Evolutionary conservation across 2,113 vertebrate genomes (phyloP).

Genomic region (Halichoerus grypus): DNA sequence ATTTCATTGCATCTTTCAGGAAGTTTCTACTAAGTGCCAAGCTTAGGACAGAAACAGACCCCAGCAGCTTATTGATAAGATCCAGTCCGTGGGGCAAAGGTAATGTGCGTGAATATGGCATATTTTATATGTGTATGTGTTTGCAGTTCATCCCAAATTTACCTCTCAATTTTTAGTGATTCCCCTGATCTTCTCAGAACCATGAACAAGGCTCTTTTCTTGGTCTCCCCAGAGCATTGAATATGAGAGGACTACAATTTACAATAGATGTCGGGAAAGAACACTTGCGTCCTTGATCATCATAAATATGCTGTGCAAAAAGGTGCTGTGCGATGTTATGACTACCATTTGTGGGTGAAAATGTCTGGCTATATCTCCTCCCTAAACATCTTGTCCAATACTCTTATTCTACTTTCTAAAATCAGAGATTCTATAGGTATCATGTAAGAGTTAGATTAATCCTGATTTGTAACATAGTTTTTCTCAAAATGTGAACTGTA

Average conservation of each 20-base stretch:
- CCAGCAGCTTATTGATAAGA: background rate
- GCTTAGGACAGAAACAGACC: background rate
- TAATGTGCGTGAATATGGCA: accelerated
- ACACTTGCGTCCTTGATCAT: background rate
- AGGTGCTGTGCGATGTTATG: background rate
- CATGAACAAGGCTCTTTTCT: background rate
- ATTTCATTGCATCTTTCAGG: background rate
- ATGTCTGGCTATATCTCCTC: background rate
- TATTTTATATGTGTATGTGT: background rate
- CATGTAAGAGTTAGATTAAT: background rate
- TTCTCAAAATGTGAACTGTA: background rate
- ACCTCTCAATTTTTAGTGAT: background rate
- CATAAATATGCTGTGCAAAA: background rate
- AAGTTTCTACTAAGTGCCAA: background rate
- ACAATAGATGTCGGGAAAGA: background rate
- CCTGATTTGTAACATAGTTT: background rate
- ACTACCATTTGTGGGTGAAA: background rate
- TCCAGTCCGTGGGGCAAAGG: background rate
- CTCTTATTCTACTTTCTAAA: background rate
- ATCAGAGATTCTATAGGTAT: background rate
- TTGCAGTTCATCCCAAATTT: background rate
- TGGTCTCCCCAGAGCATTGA: background rate
- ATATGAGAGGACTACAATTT: too few species aligned
- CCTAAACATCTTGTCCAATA: background rate
- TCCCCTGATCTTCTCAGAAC: background rate